These are phyloP conservation scores for Crenuchus spilurus DNA, from an alignment of 2,797 vertebrate genomes.

Conservation along the genomic window DNA sequence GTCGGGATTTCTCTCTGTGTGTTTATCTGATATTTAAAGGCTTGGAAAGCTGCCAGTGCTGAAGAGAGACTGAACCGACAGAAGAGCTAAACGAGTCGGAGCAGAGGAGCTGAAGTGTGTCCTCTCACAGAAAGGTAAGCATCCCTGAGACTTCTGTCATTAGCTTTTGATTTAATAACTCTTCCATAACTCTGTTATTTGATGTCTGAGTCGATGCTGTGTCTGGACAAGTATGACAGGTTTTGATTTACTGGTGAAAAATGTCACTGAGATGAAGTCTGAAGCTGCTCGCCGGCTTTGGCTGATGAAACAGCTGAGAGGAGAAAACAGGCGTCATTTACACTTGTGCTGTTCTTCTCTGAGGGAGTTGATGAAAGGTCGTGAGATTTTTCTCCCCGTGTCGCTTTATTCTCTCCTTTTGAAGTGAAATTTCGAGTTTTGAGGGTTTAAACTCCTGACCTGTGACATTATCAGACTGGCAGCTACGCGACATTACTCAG, in stretches of 20 bases:
- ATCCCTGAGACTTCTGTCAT: neutral
- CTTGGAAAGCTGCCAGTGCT: neutral
- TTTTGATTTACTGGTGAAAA: neutral
- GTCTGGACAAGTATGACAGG: neutral
- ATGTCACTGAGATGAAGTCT: neutral
- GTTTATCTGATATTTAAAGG: neutral
- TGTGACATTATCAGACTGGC: neutral
- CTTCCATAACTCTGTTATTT: neutral
- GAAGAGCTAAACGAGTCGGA: too few species aligned
- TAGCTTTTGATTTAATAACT: neutral
- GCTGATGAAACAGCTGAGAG: neutral
- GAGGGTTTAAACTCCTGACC: neutral
- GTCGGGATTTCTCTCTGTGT: constrained; percentile 12
- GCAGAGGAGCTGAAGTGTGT: too few species aligned
- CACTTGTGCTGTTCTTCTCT: constrained; percentile 1
- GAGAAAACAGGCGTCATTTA: neutral
- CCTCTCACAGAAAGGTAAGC: constrained; percentile 20
- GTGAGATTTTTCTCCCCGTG: neutral
- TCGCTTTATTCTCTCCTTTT: neutral
- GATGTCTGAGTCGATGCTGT: neutral
- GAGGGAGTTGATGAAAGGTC: neutral
- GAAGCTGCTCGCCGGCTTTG: neutral
- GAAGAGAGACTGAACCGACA: too few species aligned
- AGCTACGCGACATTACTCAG: neutral
- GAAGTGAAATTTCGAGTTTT: constrained; percentile 10